Percentiles rank a stretch among this genome's conserved stretches.
Conservation (phyloP, 2,888 invertebrate genomes). For the Brachypalpus laphriformis region DNA sequence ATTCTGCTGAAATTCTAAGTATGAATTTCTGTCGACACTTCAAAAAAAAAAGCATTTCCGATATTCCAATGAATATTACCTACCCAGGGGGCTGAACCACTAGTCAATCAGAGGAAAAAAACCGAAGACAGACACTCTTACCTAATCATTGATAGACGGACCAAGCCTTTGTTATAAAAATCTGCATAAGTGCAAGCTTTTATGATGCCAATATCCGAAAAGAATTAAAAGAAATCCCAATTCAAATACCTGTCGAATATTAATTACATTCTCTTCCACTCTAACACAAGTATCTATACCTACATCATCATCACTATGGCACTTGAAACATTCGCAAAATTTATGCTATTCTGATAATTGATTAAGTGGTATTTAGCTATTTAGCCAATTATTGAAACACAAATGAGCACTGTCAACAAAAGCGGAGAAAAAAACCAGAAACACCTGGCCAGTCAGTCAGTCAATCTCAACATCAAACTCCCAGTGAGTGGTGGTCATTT, state of each 20-base stretch:
- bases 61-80: too few relatives aligned
- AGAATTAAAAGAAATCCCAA: not conserved
- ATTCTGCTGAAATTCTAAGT: too few relatives aligned
- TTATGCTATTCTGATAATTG: constrained; percentile 10
- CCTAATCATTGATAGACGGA: too few relatives aligned
- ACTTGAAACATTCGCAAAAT: not conserved
- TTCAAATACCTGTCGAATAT: not conserved
- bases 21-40: too few relatives aligned
- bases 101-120: too few relatives aligned
- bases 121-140: too few relatives aligned
- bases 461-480: constrained; percentile 3
- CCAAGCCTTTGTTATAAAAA: not conserved
- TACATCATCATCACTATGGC: not conserved
- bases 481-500: not conserved
- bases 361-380: constrained; percentile 23
- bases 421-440: not conserved
- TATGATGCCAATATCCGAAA: too few relatives aligned
- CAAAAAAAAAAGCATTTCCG: too few relatives aligned
- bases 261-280: not conserved
- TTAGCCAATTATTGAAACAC: constrained; percentile 5
- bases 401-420: constrained; percentile 1
- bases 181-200: constrained; percentile 2
- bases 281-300: not conserved
- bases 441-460: not conserved
- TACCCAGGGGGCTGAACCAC: too few relatives aligned